A percentile compares a stretch with the other conserved stretches of the same genome.
Conservation (phyloP, 2,113 vertebrate species). For the human region GRCh38 chr4:172629001-172629500, state of each 20-base stretch:
- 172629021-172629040: neutral
- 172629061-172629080: neutral
- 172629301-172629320: conserved; percentile 16
- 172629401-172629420: neutral
- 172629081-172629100: neutral
- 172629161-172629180: neutral
- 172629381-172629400: neutral
- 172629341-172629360: neutral
- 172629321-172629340: neutral
- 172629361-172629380: neutral
- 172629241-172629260: neutral
- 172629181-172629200: neutral
- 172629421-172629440: neutral
- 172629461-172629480: neutral
- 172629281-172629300: neutral
- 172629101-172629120: accelerated
- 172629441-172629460: neutral
- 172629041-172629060: neutral
- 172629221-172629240: neutral
- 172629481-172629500: neutral
- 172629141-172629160: neutral
- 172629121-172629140: neutral
- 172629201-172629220: neutral
- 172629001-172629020: neutral
- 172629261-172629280: neutral